Percentiles rank a stretch among this genome's conserved stretches.
These are phyloP conservation scores for Gnathonemus echidnorhynchus DNA, from an alignment of 2,113 vertebrate genomes.

Conservation along the genomic window DNA sequence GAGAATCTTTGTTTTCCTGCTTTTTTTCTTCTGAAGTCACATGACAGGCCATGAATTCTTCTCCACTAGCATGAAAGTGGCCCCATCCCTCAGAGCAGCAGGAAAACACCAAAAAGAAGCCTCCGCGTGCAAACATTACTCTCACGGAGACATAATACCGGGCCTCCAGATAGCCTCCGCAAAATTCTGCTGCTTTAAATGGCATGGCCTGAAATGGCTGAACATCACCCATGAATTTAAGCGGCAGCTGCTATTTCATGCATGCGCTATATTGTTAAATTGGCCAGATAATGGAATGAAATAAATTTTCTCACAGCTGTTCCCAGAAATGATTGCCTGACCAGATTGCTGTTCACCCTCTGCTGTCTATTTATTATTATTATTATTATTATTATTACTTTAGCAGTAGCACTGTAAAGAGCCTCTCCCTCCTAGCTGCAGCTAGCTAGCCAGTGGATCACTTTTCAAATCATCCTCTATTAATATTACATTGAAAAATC, in stretches of 20 bases:
- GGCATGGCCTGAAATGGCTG: background rate
- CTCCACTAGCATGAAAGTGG: background rate
- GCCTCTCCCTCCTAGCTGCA: background rate
- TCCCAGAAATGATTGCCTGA: background rate
- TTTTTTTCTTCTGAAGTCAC: background rate
- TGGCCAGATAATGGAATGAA: background rate
- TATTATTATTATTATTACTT: background rate
- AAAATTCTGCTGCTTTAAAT: background rate
- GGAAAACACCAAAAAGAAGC: background rate
- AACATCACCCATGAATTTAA: background rate
- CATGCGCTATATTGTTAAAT: background rate
- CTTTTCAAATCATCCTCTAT: background rate
- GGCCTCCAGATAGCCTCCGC: background rate
- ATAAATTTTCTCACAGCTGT: conserved; percentile 1
- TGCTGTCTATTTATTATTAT: background rate
- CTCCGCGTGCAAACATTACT: background rate
- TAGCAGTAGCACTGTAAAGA: background rate
- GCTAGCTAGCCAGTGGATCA: background rate
- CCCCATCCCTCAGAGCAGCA: background rate
- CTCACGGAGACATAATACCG: background rate
- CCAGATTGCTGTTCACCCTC: background rate
- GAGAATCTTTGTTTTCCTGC: background rate
- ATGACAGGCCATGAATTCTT: background rate
- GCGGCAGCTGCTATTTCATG: background rate
- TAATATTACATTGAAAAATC: background rate